Conservation (phyloP, 2,797 vertebrate genomes). For the Muscicapa striata region DNA sequence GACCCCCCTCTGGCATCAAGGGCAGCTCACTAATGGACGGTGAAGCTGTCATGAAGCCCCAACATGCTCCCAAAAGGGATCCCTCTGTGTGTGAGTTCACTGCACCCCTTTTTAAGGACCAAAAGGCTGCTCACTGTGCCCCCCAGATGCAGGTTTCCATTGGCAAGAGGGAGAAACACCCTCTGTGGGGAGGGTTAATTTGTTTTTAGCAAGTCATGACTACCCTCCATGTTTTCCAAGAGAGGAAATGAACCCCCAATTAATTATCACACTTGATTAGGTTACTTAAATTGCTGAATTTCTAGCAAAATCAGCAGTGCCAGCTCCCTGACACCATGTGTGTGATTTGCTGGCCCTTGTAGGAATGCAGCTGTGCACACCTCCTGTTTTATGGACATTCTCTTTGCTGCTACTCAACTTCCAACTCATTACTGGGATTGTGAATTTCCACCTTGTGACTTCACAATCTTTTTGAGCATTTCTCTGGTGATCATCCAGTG, state of each 20-base stretch:
- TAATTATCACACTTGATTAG: conserved; percentile 75
- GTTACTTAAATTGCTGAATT: conserved; percentile 68
- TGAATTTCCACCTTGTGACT: neutral
- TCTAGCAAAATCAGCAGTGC: conserved; percentile 62
- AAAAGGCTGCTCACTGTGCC: conserved; percentile 2
- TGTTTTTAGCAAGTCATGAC: conserved; percentile 76
- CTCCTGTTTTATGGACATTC: neutral
- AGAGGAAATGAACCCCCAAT: conserved; percentile 76
- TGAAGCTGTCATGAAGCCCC: conserved; percentile 71
- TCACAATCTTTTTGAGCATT: neutral
- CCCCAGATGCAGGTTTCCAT: conserved; percentile 76
- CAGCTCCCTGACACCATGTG: neutral
- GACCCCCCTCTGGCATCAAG: conserved; percentile 76
- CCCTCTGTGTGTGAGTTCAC: conserved; percentile 72
- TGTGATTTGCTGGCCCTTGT: conserved; percentile 14
- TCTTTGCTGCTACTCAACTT: neutral
- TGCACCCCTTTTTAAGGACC: conserved; percentile 71
- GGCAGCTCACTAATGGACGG: conserved; percentile 80
- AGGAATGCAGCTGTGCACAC: conserved; percentile 2
- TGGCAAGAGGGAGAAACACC: conserved; percentile 71
- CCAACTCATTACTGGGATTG: fast-evolving
- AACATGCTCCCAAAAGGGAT: conserved; percentile 69
- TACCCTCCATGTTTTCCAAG: conserved; percentile 68
- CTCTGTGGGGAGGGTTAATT: conserved; percentile 75
- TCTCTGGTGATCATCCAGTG: neutral